Percentiles rank a stretch among this genome's conserved stretches.
phyloP scores from a whole-genome alignment of 2,888 invertebrate genomes.

The Parnassius glacialis region DNA sequence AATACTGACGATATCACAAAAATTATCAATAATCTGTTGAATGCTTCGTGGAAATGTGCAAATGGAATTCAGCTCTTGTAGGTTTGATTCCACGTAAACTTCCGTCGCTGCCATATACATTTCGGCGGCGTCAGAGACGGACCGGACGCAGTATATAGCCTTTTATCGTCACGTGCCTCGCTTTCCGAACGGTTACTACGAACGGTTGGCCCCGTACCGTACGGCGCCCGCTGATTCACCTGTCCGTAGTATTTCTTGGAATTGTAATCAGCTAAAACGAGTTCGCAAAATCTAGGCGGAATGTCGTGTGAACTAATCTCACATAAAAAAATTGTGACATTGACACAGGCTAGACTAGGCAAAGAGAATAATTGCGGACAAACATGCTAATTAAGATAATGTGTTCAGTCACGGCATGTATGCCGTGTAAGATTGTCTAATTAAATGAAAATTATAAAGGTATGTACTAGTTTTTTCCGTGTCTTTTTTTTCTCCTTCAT shows the following conservation, averaged over 20 bases:
- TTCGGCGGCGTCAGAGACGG: slow-evolving; percentile 43
- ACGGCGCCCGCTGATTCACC: slow-evolving; percentile 44
- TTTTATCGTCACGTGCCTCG: slow-evolving; percentile 61
- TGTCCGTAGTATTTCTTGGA: slow-evolving; percentile 38
- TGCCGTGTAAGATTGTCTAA: slow-evolving; percentile 21
- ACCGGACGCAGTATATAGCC: slow-evolving; percentile 60
- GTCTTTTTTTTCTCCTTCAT: too few species aligned
- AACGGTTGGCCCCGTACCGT: slow-evolving; percentile 15
- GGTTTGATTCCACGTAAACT: slow-evolving; percentile 57
- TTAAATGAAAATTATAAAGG: neutral
- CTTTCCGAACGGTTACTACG: slow-evolving; percentile 43
- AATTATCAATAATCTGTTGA: slow-evolving; percentile 1
- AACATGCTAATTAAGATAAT: slow-evolving; percentile 59
- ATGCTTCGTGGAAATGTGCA: slow-evolving; percentile 36
- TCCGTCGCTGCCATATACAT: slow-evolving; percentile 54
- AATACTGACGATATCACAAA: neutral
- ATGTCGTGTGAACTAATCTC: slow-evolving; percentile 32
- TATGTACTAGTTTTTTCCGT: neutral
- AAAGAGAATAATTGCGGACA: slow-evolving; percentile 49
- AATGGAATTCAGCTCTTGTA: slow-evolving; percentile 50
- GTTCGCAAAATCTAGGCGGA: slow-evolving; percentile 27
- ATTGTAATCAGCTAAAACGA: slow-evolving; percentile 27
- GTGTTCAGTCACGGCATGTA: slow-evolving; percentile 53
- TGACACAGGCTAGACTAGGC: slow-evolving; percentile 56
- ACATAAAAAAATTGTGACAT: slow-evolving; percentile 30